phyloP scores from a whole-genome alignment of 2,113 vertebrate species.

The Malurus cyaneus region DNA sequence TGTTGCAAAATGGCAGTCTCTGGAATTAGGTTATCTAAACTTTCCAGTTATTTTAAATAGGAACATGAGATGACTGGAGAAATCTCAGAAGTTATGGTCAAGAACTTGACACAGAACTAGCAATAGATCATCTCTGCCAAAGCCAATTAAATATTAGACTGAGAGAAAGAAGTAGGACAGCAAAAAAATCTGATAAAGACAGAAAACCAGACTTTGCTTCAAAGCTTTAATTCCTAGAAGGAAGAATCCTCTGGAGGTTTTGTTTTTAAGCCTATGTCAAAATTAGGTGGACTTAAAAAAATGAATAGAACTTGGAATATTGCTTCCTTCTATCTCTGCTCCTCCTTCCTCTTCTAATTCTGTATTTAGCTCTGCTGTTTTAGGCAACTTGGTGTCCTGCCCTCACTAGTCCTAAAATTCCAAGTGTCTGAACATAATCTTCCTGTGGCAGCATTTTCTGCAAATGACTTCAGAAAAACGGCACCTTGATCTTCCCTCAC shows the following conservation, averaged over 20 bases:
- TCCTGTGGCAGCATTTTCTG: background rate
- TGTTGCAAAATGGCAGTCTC: background rate
- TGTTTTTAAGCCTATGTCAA: background rate
- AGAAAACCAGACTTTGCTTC: background rate
- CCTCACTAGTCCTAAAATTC: background rate
- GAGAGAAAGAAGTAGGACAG: background rate
- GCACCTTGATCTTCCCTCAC: background rate
- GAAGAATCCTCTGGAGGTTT: background rate
- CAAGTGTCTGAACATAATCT: background rate
- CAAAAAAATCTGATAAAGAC: background rate
- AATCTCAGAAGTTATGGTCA: background rate
- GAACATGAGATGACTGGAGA: background rate
- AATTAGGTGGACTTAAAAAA: background rate
- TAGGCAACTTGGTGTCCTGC: background rate
- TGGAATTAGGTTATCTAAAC: background rate
- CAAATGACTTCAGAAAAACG: background rate
- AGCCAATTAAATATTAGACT: background rate
- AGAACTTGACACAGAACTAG: background rate
- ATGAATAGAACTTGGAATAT: background rate
- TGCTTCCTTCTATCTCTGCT: background rate
- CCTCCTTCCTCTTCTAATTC: background rate
- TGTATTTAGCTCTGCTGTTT: background rate
- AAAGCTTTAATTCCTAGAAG: background rate
- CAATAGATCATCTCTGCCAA: background rate
- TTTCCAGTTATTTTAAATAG: conserved; percentile 18